Evolutionary conservation across 64 coral and sea anemone genomes (phyloP).

Genomic region (Cladopsammia gracilis): DNA sequence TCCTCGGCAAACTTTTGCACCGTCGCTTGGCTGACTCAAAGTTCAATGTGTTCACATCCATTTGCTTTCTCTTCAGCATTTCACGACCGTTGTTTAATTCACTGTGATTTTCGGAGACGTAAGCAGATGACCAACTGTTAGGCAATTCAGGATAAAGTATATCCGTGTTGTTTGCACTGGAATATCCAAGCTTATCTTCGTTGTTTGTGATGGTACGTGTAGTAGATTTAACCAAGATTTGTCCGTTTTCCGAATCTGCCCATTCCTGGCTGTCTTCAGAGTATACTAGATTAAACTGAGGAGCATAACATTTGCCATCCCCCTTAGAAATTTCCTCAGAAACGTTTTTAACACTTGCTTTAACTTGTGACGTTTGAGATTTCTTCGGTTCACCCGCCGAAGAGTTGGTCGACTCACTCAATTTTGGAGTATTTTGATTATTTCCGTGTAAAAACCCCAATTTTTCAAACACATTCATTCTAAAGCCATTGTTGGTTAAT

Average conservation of each 20-base stretch:
- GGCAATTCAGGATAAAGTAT: not conserved
- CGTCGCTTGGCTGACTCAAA: not conserved
- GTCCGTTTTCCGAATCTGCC: not conserved
- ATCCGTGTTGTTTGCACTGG: not conserved
- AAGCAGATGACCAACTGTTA: slow-evolving; percentile 17
- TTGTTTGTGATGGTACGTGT: not conserved
- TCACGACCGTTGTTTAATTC: not conserved
- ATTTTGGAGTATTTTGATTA: not conserved
- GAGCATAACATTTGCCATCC: not conserved
- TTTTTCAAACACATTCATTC: slow-evolving; percentile 36
- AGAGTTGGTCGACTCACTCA: not conserved
- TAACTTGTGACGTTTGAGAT: not conserved
- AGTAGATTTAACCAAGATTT: slow-evolving; percentile 1
- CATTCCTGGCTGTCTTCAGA: not conserved
- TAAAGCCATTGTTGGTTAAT: not conserved
- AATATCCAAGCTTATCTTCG: not conserved
- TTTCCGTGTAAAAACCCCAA: not conserved
- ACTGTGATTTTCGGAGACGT: not conserved
- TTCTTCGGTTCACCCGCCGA: not conserved
- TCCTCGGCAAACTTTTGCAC: slow-evolving; percentile 15
- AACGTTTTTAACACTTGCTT: not conserved
- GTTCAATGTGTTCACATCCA: not conserved
- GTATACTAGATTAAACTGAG: not conserved
- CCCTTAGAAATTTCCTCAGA: too few relatives aligned
- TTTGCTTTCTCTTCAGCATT: not conserved